Conservation (phyloP, 2,113 vertebrate species). For the Origma solitaria region DNA sequence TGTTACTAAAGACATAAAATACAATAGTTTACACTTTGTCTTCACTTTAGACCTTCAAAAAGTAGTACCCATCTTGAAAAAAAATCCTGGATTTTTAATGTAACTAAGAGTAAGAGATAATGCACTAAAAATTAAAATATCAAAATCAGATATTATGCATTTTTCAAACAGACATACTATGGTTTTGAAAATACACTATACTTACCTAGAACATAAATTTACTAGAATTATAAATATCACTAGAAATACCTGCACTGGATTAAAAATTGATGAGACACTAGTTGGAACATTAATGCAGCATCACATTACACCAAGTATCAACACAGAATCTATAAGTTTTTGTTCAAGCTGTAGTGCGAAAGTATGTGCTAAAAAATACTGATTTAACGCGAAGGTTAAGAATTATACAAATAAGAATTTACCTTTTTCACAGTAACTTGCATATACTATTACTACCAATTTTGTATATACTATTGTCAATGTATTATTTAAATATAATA, state of each 20-base stretch:
- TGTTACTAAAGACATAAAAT: neutral
- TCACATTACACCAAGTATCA: neutral
- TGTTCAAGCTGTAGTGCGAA: neutral
- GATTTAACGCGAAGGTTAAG: neutral
- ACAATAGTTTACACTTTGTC: neutral
- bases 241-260: neutral
- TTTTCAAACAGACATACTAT: neutral
- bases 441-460: neutral
- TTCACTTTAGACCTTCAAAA: neutral
- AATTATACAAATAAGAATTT: neutral
- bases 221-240: neutral
- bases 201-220: neutral
- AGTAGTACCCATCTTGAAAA: neutral
- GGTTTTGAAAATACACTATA: neutral
- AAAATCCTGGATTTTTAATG: neutral
- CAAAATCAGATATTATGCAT: neutral
- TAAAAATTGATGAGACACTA: neutral
- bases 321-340: neutral
- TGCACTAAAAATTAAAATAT: neutral
- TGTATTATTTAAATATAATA: neutral
- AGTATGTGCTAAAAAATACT: neutral
- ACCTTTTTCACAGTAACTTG: neutral
- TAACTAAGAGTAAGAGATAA: neutral
- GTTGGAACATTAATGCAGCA: neutral
- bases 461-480: neutral